These are phyloP conservation scores for Globia sparganii DNA, from an alignment of 2,888 invertebrate species.

Conservation along the genomic window DNA sequence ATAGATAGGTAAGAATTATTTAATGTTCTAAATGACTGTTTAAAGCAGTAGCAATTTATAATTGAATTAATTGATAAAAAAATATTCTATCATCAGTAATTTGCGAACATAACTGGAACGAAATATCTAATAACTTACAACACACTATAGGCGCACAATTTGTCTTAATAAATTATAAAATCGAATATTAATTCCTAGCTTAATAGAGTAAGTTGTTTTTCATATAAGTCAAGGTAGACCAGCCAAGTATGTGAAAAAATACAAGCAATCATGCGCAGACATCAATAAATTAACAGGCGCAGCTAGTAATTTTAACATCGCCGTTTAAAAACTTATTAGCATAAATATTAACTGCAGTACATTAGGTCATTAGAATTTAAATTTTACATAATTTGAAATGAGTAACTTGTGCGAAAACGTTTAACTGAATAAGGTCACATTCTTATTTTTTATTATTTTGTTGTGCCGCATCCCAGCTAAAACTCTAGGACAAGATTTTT, in stretches of 20 bases:
- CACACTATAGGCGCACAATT: constrained; percentile 16
- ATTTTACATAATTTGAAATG: background rate
- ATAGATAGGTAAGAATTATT: background rate
- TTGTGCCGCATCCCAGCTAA: background rate
- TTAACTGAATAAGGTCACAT: background rate
- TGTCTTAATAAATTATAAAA: constrained; percentile 42
- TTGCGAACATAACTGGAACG: constrained; percentile 19
- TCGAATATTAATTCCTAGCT: constrained; percentile 41
- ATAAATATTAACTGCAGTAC: constrained; percentile 4
- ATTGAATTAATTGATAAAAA: constrained; percentile 23
- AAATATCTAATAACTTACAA: constrained; percentile 23
- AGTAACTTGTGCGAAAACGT: background rate
- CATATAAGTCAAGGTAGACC: constrained; percentile 44
- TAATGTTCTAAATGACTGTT: background rate
- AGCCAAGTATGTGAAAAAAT: constrained; percentile 26
- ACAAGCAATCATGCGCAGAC: constrained; percentile 25
- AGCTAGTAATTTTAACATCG: constrained; percentile 17
- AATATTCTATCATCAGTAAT: background rate
- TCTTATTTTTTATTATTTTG: background rate
- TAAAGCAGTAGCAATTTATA: constrained; percentile 16
- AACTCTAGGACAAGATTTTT: background rate
- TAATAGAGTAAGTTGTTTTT: constrained; percentile 33
- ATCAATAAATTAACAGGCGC: constrained; percentile 29
- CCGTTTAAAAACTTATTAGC: constrained; percentile 30
- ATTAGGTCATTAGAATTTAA: background rate